A percentile compares a stretch with the other conserved stretches of the same genome.
Conservation (phyloP, 2,113 vertebrate species). For the Oxyruncus cristatus region DNA sequence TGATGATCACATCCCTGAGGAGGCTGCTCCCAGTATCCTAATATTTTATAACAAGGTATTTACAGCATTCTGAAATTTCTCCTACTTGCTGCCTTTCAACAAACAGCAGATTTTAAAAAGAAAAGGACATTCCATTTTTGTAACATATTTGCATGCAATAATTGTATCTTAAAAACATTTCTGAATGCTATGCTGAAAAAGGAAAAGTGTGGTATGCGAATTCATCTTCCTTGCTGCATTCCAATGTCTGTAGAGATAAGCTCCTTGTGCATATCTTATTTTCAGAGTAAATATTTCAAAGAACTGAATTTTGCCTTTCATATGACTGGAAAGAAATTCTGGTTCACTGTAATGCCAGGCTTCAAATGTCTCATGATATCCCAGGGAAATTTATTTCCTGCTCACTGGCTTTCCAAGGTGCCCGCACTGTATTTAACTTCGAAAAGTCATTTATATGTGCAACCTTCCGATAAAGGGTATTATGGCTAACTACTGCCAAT, state of each 20-base stretch:
- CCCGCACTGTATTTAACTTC: neutral
- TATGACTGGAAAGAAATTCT: neutral
- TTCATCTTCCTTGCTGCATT: neutral
- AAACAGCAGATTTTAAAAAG: neutral
- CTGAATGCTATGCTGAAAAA: neutral
- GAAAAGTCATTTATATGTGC: neutral
- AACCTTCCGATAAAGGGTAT: neutral
- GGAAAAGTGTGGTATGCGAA: neutral
- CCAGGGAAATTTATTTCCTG: neutral
- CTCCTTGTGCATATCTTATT: rapidly evolving
- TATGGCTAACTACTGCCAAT: neutral
- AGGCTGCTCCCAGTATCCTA: neutral
- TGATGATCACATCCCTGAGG: neutral
- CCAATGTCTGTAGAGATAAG: neutral
- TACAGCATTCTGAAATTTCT: neutral
- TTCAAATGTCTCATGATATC: neutral
- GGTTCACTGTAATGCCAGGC: neutral
- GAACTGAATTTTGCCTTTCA: neutral
- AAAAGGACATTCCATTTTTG: neutral
- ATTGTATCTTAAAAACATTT: neutral
- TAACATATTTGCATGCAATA: neutral
- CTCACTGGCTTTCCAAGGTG: neutral
- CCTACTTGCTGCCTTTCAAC: neutral
- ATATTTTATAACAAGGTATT: neutral
- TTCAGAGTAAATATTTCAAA: neutral